Evolutionary conservation across 2,113 vertebrate genomes (phyloP), one percentile per base, ranked within the genome.

Genomic region (Caloenas nicobarica): DNA sequence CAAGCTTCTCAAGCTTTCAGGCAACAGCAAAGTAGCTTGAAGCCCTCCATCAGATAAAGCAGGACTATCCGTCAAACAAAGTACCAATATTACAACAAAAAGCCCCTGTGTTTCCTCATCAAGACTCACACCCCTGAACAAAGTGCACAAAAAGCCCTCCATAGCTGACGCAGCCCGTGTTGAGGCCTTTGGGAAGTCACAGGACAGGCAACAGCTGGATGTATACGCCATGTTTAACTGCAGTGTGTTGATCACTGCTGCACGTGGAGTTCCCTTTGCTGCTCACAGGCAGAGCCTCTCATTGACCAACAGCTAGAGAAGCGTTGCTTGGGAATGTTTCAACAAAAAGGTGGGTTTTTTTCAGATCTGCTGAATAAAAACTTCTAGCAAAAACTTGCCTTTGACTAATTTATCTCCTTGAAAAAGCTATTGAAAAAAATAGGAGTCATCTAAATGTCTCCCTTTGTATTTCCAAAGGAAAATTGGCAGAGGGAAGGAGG

Each of bases 211-310:
- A 65, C n/a, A 81, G n/a, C 21, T 73, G 25, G 38, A 53, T 58
- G 28, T 7, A 24, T 42, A 11, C 2, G 14, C 5, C 0, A 0
- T 40, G 15, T 36, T 78, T 46, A 53, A 57, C 58, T 42, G n/a
- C 46, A 26, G 48, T 19, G 40, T 10, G 33, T 34, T 62, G 53
- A 40, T 66, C 15, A 4, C 8, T 26, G 40, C 33, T 46, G 11
- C 24, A 62, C 0, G 0, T 16, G 24, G 25, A 86, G 29, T n/a
- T 53, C 11, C 23, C 25, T 86, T 61, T 78, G 36, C 56, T 78
- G 60, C 54, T 82, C 69, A 25, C 0, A 1, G 33, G 19, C 25
- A 69, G n/a, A 82, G 38, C 5, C 12, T 51, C 33, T 61, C 22
- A 23, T 10, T 25, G 58, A 68, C 60, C 38, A 64, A 54, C 44